Evolutionary conservation across 2,113 vertebrate genomes (phyloP).

Genomic region (Oriolus oriolus): DNA sequence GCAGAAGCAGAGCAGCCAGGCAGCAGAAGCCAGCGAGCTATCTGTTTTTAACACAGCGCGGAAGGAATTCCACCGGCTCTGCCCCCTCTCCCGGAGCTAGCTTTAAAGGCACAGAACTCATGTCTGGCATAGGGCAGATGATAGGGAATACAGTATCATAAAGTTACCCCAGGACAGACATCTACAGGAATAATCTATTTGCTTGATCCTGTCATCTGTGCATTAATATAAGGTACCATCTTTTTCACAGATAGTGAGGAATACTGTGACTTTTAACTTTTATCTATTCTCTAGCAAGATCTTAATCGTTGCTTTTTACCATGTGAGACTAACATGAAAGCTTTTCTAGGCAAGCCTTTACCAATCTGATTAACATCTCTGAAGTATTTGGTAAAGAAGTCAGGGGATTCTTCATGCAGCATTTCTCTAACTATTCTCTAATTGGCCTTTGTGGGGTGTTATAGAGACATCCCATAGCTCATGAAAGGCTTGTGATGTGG

Average conservation of each 20-base stretch:
- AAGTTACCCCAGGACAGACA: too few relatives aligned
- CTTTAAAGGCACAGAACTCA: too few relatives aligned
- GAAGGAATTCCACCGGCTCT: too few relatives aligned
- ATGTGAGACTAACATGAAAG: not conserved
- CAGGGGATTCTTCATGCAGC: not conserved
- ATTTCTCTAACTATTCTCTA: not conserved
- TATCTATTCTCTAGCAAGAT: not conserved
- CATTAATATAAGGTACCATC: not conserved
- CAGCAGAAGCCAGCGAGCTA: too few relatives aligned
- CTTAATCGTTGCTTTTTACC: not conserved
- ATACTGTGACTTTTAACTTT: not conserved
- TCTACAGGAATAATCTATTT: not conserved
- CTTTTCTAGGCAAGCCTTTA: not conserved
- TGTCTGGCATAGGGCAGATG: too few relatives aligned
- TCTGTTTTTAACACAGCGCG: too few relatives aligned
- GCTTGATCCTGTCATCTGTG: not conserved
- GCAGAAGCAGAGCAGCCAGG: too few relatives aligned
- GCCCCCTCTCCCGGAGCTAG: too few relatives aligned
- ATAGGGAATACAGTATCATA: too few relatives aligned
- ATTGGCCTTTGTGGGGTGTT: not conserved
- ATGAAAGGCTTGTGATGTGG: not conserved
- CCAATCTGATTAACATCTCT: not conserved
- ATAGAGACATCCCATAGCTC: not conserved
- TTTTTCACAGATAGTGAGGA: not conserved
- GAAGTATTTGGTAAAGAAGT: not conserved